These are phyloP conservation scores for Erythrocercus mccallii DNA, from an alignment of 2,113 vertebrate genomes.

Conservation along the genomic window DNA sequence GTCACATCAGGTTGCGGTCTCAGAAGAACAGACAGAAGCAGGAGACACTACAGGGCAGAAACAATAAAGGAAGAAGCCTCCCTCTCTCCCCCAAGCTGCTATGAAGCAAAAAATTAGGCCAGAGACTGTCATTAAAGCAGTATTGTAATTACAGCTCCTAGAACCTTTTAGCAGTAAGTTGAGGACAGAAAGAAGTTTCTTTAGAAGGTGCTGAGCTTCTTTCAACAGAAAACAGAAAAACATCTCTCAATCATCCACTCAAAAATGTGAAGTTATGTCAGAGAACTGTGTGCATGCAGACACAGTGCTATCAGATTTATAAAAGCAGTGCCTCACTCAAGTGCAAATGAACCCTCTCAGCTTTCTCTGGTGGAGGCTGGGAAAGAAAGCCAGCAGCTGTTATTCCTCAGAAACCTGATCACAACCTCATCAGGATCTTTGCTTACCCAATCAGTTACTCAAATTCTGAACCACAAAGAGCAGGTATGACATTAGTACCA, in stretches of 20 bases:
- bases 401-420: slow-evolving; percentile 6
- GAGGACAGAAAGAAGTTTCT: background rate
- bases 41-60: background rate
- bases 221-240: background rate
- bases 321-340: background rate
- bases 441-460: background rate
- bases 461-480: background rate
- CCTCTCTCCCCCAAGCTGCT: background rate
- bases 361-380: background rate
- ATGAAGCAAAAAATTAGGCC: background rate
- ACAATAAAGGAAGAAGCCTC: background rate
- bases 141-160: slow-evolving; percentile 54
- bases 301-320: background rate
- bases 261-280: background rate
- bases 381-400: slow-evolving; percentile 1
- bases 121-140: slow-evolving; percentile 22
- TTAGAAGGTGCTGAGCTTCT: background rate
- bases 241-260: slow-evolving; percentile 8
- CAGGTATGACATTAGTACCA: background rate
- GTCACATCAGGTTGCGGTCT: background rate
- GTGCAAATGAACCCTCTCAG: background rate
- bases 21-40: background rate
- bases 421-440: background rate
- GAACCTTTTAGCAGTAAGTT: background rate
- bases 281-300: background rate